Evolutionary conservation across 1,140 invertebrate genomes (phyloP), one percentile per base, ranked within the genome.

Genomic region (Bombus cullumanus): DNA sequence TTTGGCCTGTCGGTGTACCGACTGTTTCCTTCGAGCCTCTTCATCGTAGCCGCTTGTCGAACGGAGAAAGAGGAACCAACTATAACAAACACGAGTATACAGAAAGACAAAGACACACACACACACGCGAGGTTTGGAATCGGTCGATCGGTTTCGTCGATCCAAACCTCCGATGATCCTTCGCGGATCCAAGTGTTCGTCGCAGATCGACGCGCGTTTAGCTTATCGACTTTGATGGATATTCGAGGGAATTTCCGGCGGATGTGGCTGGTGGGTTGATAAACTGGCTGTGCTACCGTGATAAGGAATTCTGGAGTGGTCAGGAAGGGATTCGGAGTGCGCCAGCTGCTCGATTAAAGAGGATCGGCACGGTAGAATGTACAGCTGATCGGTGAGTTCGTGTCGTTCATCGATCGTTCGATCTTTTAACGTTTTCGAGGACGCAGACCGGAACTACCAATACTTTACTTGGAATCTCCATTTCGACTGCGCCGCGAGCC

Each of bases 311-410:
- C 47, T 4, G 75, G 78, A n/a, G 31, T 41, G 41, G 64, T 53
- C 37, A 41, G n/a, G 31, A 66, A 34, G 31, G 31, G 43, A 34
- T 13, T 31, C 25, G 25, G 18, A 41, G 47, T 47, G 83, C 66
- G 64, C 18, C 12, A 41, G 64, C 39, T 41, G 80, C 69, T 71
- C 57, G 76, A 41, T 80, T 72, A 80, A 62, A 85, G 83, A 72
- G 68, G 57, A 85, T 90, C 78, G 78, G 39, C 83, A 85, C 82
- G 86, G 86, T 94, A 94, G 92, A 94, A 94, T 94, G 93, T 92
- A 78, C 91, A 94, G 92, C 88, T 94, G 91, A 93, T 94, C 92
- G 93, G 93, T 93, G 86, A 93, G 85, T 91, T 34, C 18, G 62
- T 39, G 25, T 22, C 10, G 3, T 10, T 0, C 3, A 9, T 66